Evolutionary conservation across 2,797 vertebrate species (phyloP).

Genomic region (Chloroceryle amazona): DNA sequence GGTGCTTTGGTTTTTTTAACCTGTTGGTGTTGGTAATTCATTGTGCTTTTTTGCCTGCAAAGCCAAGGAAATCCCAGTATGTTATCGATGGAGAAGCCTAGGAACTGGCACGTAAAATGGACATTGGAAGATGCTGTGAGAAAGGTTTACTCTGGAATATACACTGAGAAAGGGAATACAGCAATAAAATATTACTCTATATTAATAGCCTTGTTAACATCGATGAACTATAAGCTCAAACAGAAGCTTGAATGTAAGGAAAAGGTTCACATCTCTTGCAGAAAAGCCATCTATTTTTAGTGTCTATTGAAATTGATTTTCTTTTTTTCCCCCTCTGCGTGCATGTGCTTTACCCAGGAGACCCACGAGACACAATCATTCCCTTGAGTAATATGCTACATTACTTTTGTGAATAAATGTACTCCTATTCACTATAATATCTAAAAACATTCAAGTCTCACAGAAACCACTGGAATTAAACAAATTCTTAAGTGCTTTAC

Average conservation of each 20-base stretch:
- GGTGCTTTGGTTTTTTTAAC: not conserved
- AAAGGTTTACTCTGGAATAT: not conserved
- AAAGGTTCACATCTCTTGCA: not conserved
- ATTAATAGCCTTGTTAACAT: constrained; percentile 59
- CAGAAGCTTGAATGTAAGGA: not conserved
- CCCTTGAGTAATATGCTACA: constrained; percentile 31
- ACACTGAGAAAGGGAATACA: not conserved
- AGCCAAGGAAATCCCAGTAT: constrained; percentile 14
- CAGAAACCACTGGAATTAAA: constrained; percentile 41
- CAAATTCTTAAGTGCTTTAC: constrained; percentile 38
- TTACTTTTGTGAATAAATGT: constrained; percentile 23
- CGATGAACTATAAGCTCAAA: constrained; percentile 26
- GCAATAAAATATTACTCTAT: not conserved
- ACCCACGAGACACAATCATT: not conserved
- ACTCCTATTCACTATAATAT: constrained; percentile 17
- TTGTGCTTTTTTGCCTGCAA: not conserved
- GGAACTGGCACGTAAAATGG: not conserved
- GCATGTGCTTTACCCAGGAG: constrained; percentile 46
- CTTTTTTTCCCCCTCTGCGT: not conserved
- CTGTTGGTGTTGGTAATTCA: not conserved
- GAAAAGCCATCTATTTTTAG: constrained; percentile 68
- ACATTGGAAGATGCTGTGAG: not conserved
- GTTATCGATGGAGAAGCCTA: not conserved
- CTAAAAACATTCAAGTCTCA: constrained; percentile 20
- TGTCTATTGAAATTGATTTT: constrained; percentile 53